Conservation (phyloP, 2,113 vertebrate genomes). For the Oryzias woworae region DNA sequence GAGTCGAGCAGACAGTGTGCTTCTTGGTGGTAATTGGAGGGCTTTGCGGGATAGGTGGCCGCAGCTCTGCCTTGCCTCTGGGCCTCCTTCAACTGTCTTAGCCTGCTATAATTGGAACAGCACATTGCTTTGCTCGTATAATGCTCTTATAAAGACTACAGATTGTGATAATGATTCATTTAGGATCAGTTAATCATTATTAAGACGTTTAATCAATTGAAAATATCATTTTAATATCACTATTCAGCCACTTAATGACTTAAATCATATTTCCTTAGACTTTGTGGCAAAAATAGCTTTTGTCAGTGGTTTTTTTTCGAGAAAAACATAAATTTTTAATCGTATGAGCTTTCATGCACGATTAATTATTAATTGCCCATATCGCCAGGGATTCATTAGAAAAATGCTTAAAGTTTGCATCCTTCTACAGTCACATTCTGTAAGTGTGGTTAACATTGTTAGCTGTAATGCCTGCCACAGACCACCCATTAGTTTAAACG, state of each 20-base stretch:
- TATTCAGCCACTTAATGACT: slow-evolving; percentile 15
- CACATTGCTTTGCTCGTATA: slow-evolving; percentile 26
- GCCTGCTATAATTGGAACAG: slow-evolving; percentile 58
- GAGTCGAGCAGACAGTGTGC: slow-evolving; percentile 56
- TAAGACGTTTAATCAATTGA: slow-evolving; percentile 24
- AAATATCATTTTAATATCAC: slow-evolving; percentile 8
- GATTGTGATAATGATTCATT: slow-evolving; percentile 30
- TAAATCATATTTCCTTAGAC: slow-evolving; percentile 5
- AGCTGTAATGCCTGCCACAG: slow-evolving; percentile 48
- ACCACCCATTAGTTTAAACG: slow-evolving; percentile 60
- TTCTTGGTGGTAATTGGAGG: slow-evolving; percentile 71
- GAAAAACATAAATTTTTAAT: slow-evolving; percentile 1
- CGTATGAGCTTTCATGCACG: slow-evolving; percentile 4
- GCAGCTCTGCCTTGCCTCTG: slow-evolving; percentile 52
- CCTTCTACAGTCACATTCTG: slow-evolving; percentile 13
- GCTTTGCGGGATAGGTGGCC: slow-evolving; percentile 63
- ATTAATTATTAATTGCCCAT: slow-evolving; percentile 20
- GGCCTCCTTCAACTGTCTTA: slow-evolving; percentile 52
- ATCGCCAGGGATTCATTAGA: not conserved
- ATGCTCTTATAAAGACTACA: slow-evolving; percentile 27
- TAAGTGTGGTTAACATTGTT: slow-evolving; percentile 39
- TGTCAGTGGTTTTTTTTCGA: not conserved
- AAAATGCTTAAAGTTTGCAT: slow-evolving; percentile 22
- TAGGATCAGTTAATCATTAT: slow-evolving; percentile 26
- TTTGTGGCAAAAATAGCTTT: slow-evolving; percentile 3